Evolutionary conservation across 1,140 invertebrate species (phyloP).

Genomic region (Monomorium pharaonis): DNA sequence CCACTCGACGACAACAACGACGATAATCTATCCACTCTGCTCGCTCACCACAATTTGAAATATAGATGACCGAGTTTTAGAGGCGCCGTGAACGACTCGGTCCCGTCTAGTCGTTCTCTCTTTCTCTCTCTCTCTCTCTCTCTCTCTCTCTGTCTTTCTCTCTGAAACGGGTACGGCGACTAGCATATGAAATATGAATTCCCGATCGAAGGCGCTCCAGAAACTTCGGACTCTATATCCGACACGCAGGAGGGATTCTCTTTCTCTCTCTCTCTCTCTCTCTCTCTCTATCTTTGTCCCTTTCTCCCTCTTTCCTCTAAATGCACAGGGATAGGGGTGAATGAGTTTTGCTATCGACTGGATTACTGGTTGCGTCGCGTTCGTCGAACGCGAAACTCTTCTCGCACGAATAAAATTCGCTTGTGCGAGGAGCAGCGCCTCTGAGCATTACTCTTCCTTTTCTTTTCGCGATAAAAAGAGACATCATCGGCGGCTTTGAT

Average conservation of each 20-base stretch:
- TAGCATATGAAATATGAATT: conserved; percentile 67
- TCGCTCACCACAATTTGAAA: conserved; percentile 33
- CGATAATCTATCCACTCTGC: conserved; percentile 49
- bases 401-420: conserved; percentile 3
- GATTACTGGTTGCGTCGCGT: neutral
- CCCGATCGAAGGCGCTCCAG: conserved; percentile 61
- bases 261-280: neutral
- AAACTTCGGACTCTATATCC: conserved; percentile 47
- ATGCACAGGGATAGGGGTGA: conserved; percentile 23
- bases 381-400: neutral
- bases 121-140: conserved; percentile 4
- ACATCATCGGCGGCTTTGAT: conserved; percentile 24
- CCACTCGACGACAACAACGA: conserved; percentile 14
- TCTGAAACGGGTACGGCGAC: conserved; percentile 21
- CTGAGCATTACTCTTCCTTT: neutral
- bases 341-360: conserved; percentile 29
- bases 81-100: conserved; percentile 13
- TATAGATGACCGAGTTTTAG: conserved; percentile 41
- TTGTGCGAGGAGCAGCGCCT: neutral
- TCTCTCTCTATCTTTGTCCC: neutral
- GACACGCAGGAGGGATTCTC: conserved; percentile 26
- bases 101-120: conserved; percentile 13
- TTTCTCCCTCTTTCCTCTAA: neutral
- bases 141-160: conserved; percentile 4
- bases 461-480: neutral